A percentile compares a stretch with the other conserved stretches of the same genome.
phyloP scores from a whole-genome alignment of 1,140 invertebrate species.

The Heliconius nattereri region DNA sequence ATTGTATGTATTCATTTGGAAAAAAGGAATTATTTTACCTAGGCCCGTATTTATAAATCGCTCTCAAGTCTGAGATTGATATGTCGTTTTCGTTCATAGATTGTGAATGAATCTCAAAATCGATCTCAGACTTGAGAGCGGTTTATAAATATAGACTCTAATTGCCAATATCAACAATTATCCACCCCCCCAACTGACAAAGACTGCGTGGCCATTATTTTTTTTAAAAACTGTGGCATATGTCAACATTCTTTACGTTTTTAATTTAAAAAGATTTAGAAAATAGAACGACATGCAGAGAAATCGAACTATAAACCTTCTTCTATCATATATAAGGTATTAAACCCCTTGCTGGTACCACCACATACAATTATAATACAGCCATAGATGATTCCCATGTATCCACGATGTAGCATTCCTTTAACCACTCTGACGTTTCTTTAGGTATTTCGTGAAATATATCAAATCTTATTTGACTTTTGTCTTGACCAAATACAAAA shows the following conservation, averaged over 20 bases:
- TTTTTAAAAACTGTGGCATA: conserved; percentile 13
- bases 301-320: neutral
- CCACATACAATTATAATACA: neutral
- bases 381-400: neutral
- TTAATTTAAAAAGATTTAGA: neutral
- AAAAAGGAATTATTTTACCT: neutral
- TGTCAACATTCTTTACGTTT: neutral
- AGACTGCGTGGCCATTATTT: conserved; percentile 44
- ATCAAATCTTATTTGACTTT: conserved; percentile 19
- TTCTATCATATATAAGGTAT: neutral
- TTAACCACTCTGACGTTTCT: conserved; percentile 10
- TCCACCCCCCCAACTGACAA: conserved; percentile 12
- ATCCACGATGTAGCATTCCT: conserved; percentile 31
- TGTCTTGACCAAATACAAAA: conserved; percentile 29
- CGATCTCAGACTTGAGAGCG: too few relatives aligned
- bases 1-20: conserved; percentile 21
- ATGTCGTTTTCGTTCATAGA: too few relatives aligned
- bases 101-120: too few relatives aligned
- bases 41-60: too few relatives aligned
- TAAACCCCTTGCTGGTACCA: neutral
- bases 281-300: neutral
- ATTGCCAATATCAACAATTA: conserved; percentile 6
- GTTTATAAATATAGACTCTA: neutral
- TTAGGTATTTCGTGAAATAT: conserved; percentile 10
- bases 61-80: too few relatives aligned